Conservation (phyloP, 2,888 invertebrate genomes). For the Eugnorisma glareosa region DNA sequence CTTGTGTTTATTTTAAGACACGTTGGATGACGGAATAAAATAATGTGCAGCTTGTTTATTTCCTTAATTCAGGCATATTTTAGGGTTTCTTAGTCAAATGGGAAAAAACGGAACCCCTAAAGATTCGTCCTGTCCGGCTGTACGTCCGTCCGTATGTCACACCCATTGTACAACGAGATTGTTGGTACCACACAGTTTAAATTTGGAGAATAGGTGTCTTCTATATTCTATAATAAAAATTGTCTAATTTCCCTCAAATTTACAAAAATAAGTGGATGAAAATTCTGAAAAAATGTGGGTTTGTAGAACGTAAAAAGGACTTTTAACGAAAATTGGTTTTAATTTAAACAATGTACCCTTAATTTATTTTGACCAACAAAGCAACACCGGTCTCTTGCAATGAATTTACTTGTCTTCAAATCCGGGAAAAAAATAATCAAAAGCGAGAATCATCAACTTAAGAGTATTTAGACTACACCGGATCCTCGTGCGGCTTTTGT, state of each 20-base stretch:
- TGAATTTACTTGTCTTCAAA: conserved; percentile 5
- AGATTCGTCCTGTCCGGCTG: background rate
- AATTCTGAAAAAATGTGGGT: no score
- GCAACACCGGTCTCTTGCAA: background rate
- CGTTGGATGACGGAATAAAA: background rate
- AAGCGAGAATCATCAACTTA: background rate
- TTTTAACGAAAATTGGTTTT: no score
- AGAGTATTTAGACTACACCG: background rate
- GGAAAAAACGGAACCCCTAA: background rate
- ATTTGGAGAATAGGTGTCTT: background rate
- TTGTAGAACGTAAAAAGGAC: no score
- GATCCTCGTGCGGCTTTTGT: conserved; percentile 13
- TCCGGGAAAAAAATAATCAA: conserved; percentile 7
- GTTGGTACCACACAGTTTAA: background rate
- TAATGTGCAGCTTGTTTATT: background rate
- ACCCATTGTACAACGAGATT: background rate
- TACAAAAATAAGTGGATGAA: no score
- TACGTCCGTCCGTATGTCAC: background rate
- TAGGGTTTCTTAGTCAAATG: background rate
- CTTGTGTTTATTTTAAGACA: background rate
- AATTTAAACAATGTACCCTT: no score
- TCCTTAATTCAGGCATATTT: background rate
- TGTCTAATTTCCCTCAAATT: no score
- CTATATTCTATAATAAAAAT: no score
- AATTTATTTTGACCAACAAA: background rate